These are phyloP conservation scores for Smutsia temminckii DNA, from an alignment of 2,797 vertebrate species.

Conservation along the genomic window DNA sequence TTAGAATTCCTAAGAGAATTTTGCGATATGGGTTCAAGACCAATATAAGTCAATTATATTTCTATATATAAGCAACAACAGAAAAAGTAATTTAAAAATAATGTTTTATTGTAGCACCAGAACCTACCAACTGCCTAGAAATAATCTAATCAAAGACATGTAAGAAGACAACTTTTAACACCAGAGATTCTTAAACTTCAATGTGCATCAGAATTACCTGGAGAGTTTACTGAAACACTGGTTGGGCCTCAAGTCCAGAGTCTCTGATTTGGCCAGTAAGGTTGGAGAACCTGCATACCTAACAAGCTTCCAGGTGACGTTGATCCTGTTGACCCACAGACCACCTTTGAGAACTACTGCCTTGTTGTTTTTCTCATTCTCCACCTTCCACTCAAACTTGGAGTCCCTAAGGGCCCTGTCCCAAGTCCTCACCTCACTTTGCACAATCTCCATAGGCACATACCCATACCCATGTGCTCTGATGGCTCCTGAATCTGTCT, in stretches of 20 bases:
- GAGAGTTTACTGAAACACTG: neutral
- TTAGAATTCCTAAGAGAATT: neutral
- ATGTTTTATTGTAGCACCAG: neutral
- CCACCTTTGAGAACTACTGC: neutral
- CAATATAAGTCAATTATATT: neutral
- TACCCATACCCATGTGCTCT: too few species aligned
- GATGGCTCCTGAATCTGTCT: neutral
- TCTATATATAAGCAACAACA: neutral
- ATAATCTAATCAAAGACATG: neutral
- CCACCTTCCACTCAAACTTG: neutral
- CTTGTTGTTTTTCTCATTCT: neutral
- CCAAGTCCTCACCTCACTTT: neutral
- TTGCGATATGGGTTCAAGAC: neutral
- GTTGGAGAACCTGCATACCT: neutral
- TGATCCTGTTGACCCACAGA: neutral
- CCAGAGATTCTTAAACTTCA: neutral
- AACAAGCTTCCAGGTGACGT: neutral
- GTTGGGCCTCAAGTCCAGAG: neutral
- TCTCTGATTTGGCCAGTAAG: neutral
- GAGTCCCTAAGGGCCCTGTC: neutral
- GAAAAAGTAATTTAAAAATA: slow-evolving; percentile 1
- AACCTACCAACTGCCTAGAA: neutral
- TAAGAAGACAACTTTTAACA: neutral
- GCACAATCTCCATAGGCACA: neutral
- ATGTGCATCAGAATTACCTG: neutral